Evolutionary conservation across 2,113 vertebrate species (phyloP), one percentile per base, ranked within the genome.

Genomic region (Pseudopipra pipra): DNA sequence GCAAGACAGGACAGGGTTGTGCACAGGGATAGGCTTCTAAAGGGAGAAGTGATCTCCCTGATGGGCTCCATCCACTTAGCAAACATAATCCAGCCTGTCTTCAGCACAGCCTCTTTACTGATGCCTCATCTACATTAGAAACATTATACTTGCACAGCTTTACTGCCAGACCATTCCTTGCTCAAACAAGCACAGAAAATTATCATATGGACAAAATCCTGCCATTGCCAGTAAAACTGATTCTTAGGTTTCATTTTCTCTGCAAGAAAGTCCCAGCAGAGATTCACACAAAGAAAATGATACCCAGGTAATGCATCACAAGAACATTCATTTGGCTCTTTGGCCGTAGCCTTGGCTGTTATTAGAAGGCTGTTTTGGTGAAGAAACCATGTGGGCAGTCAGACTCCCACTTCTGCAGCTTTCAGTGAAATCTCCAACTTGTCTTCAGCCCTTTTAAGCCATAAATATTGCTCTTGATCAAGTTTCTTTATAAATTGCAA

Each of bases 181-280:
- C 77, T 81, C 59, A 92, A 90, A 81, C 22, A 80, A 31, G 46
- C 61, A 66, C n/a, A 75, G 70, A 90, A 89, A 63, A 89, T 71
- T 52, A 90, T 89, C 58, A 27, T 23, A 77, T 3, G 35, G 33
- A 51, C n/a, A 71, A 93, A 93, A 85, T 72, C 39, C 41, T 84
- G 9, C 30, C 74, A 35, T 67, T 75, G 33, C 75, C 76, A 87
- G 24, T 72, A 82, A 92, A 91, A 91, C 22, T 3, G 0, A 86
- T 67, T 94, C 54, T 30, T 37, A 76, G 28, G 31, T 49, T 93
- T 82, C 8, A 61, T 73, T 41, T 90, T 44, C 43, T 49, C 52
- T 67, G 30, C 61, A 80, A 92, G 30, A 55, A 90, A 86, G 63
- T 67, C 68, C 68, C 55, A 73, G 18, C 14, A 90, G 46, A 62